A percentile compares a stretch with the other conserved stretches of the same genome.
phyloP scores from a whole-genome alignment of 2,888 invertebrate genomes.

The Heliconius ethilla region DNA sequence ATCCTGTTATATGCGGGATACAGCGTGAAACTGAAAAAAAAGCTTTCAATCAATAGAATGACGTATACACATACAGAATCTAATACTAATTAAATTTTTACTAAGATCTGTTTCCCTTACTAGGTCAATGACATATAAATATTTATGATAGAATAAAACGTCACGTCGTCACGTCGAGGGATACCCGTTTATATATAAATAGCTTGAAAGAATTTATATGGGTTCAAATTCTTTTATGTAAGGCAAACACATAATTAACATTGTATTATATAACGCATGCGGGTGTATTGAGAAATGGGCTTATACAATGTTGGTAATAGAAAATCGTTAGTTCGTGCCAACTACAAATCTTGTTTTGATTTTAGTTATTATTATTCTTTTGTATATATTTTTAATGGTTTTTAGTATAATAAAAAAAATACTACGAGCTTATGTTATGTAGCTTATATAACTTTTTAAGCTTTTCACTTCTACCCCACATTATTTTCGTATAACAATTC shows the following conservation, averaged over 20 bases:
- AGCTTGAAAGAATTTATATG: conserved; percentile 13
- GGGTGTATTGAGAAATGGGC: background rate
- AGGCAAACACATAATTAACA: conserved; percentile 6
- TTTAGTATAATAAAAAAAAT: background rate
- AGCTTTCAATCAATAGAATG: background rate
- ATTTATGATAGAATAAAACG: conserved; percentile 5
- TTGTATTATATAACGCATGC: background rate
- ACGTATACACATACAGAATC: no score
- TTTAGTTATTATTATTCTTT: background rate
- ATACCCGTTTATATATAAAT: conserved; percentile 4
- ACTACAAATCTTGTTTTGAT: background rate
- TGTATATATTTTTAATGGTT: background rate
- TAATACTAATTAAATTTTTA: background rate
- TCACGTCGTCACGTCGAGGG: conserved; percentile 1
- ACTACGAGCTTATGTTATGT: background rate
- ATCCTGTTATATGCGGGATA: no score
- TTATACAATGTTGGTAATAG: background rate
- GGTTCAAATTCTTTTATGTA: conserved; percentile 8
- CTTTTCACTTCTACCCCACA: background rate
- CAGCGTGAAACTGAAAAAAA: background rate
- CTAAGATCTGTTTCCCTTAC: background rate
- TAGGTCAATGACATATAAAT: conserved; percentile 7
- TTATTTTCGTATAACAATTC: background rate
- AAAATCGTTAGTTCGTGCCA: background rate
- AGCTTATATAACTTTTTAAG: background rate